These are phyloP conservation scores for Trachelus troglodyta DNA, from an alignment of 2,888 invertebrate species.

Conservation along the genomic window DNA sequence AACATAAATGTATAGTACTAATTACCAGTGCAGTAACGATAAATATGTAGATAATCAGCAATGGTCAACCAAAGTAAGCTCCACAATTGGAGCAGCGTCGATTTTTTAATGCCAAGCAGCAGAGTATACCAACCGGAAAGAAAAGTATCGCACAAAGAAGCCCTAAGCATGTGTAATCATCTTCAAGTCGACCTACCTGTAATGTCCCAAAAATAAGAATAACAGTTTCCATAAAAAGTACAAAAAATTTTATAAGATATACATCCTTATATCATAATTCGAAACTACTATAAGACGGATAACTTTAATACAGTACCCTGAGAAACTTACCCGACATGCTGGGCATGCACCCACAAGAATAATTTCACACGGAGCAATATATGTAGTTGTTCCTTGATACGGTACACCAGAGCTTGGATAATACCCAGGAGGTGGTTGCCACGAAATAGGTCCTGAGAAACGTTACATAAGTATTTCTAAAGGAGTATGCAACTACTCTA, in stretches of 20 bases:
- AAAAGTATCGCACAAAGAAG: slow-evolving; percentile 86
- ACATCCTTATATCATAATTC: neutral
- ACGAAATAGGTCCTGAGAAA: slow-evolving; percentile 51
- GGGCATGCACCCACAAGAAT: slow-evolving; percentile 90
- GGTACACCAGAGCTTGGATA: slow-evolving; percentile 64
- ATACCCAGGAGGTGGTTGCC: slow-evolving; percentile 71
- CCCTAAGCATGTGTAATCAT: slow-evolving; percentile 87
- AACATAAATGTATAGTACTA: neutral
- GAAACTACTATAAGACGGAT: neutral
- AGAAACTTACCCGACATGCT: slow-evolving; percentile 77
- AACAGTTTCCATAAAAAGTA: neutral
- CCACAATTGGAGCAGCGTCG: slow-evolving; percentile 90
- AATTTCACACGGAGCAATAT: slow-evolving; percentile 80
- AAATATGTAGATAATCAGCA: neutral
- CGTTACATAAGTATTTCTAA: neutral
- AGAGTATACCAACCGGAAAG: slow-evolving; percentile 89
- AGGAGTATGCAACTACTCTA: neutral
- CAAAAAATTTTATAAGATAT: neutral
- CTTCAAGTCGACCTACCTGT: slow-evolving; percentile 84
- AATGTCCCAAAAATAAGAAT: slow-evolving; percentile 20
- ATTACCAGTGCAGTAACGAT: neutral
- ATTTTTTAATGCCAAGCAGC: slow-evolving; percentile 86
- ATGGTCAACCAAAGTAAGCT: slow-evolving; percentile 77
- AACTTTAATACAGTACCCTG: neutral
- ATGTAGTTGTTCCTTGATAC: slow-evolving; percentile 66